Base-by-base conservation (phyloP, 2,888 invertebrate genomes). In the Saturnia japonica region DNA sequence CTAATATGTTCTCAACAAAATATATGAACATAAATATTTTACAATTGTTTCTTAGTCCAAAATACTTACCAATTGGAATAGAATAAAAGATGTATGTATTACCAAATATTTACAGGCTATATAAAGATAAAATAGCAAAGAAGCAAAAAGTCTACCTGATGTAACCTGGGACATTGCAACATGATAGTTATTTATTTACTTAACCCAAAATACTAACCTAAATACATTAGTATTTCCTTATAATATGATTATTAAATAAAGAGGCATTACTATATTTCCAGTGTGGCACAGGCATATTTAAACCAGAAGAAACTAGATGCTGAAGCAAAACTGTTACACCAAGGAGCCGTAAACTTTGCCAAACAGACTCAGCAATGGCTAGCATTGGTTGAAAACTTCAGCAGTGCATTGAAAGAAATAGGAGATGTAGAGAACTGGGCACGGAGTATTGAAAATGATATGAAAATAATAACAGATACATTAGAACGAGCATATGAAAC, bases 361-460 rank as follows among this genome's bases (percentile, higher is more conserved):
- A 99, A 99, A 90, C 99, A 99, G 89, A 99, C 99, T 0, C 97
- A 98, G 77, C 99, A 99, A 81, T 99, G 99, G 99, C 92, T 99
- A n/a, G 96, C 96, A 75, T 94, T 99, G 69, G 97, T 98, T 0
- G 98, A 98, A 87, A 96, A 96, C 74, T 98, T 98, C 82, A 97
- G 97, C 80, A 96, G 97, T 83, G 96, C 97, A 0, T 91, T 98
- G 1, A 97, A 99, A 95, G 99, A 99, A 94, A 96, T 99, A 70
- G 99, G 99, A 0, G 99, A 99, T 94, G 99, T 99, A 0, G 99
- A 99, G 87, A 99, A 99, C 88, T 99, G 99, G 99, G 98, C 99
- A 0, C 96, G 97, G 76, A 98, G 98, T 77, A 99, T 99, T 80
- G 99, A 99, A 90, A 96, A 96, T 73, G 99, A 99, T 87, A 98